These are phyloP conservation scores for Adrianichthys oophorus DNA, from an alignment of 2,797 vertebrate genomes.

Conservation along the genomic window DNA sequence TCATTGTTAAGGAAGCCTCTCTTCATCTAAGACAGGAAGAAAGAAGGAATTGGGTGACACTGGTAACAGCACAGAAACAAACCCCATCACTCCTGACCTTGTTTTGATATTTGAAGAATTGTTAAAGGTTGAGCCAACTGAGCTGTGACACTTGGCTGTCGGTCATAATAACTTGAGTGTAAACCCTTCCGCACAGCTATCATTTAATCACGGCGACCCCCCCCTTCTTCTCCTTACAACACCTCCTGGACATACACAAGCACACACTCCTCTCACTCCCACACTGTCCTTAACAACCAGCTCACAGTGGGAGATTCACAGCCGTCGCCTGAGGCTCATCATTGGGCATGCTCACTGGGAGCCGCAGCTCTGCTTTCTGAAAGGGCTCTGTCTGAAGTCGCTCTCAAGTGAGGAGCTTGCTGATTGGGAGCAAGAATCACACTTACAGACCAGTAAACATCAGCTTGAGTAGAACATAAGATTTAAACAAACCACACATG, in stretches of 20 bases:
- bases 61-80: slow-evolving; percentile 3
- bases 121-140: slow-evolving; percentile 47
- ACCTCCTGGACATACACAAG: slow-evolving; percentile 15
- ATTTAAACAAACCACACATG: slow-evolving; percentile 18
- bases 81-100: slow-evolving; percentile 57
- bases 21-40: slow-evolving; percentile 14
- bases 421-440: slow-evolving; percentile 71
- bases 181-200: slow-evolving; percentile 72
- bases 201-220: slow-evolving; percentile 68
- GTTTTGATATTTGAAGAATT: slow-evolving; percentile 54
- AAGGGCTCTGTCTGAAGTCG: slow-evolving; percentile 48
- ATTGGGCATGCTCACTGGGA: slow-evolving; percentile 56
- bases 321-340: slow-evolving; percentile 67
- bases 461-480: slow-evolving; percentile 41
- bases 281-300: slow-evolving; percentile 51
- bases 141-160: slow-evolving; percentile 58
- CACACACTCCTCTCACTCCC: slow-evolving; percentile 18
- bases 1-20: neutral
- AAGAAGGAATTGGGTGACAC: slow-evolving; percentile 5
- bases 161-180: slow-evolving; percentile 58
- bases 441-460: slow-evolving; percentile 70
- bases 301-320: slow-evolving; percentile 61
- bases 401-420: slow-evolving; percentile 69
- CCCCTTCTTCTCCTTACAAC: slow-evolving; percentile 37
- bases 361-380: slow-evolving; percentile 50